phyloP scores from a whole-genome alignment of 23 tunicate species.

The Diplosoma virens region DNA sequence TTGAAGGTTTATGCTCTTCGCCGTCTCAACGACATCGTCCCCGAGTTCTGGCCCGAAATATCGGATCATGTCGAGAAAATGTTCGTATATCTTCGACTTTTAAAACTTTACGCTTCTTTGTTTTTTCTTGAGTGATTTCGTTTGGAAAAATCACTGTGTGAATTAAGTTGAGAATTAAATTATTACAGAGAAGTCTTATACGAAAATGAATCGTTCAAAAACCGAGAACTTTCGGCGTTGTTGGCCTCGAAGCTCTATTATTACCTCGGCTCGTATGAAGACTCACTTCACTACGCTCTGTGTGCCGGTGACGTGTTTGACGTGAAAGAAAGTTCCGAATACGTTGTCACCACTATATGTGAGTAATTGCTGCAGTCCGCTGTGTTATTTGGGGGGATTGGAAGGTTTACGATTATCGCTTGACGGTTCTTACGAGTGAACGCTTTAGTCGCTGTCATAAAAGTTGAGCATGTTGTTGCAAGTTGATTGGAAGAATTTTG shows the following conservation, averaged over 20 bases:
- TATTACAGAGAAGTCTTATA: constrained; percentile 71
- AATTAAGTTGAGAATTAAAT: no score
- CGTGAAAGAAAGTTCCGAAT: constrained; percentile 86
- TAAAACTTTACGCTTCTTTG: no score
- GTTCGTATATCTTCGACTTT: constrained; percentile 55
- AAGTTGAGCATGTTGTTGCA: no score
- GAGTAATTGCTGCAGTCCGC: no score
- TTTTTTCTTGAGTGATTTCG: no score
- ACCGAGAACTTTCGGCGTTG: constrained; percentile 89
- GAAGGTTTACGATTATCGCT: no score
- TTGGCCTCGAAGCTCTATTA: constrained; percentile 96
- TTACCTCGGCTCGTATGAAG: constrained; percentile 91
- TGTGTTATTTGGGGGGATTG: no score
- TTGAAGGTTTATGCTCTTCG: constrained; percentile 87
- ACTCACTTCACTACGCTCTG: constrained; percentile 80
- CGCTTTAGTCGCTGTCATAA: no score
- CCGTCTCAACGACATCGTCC: constrained; percentile 89
- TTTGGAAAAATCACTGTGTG: no score
- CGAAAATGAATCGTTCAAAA: constrained; percentile 78
- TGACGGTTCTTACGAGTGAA: no score
- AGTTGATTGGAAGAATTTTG: no score
- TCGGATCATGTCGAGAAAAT: constrained; percentile 94
- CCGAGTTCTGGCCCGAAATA: constrained; percentile 99
- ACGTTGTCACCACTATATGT: constrained; percentile 90
- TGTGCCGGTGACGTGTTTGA: constrained; percentile 80